phyloP scores from a whole-genome alignment of 2,888 invertebrate genomes.

The Odontocolon sp. region DNA sequence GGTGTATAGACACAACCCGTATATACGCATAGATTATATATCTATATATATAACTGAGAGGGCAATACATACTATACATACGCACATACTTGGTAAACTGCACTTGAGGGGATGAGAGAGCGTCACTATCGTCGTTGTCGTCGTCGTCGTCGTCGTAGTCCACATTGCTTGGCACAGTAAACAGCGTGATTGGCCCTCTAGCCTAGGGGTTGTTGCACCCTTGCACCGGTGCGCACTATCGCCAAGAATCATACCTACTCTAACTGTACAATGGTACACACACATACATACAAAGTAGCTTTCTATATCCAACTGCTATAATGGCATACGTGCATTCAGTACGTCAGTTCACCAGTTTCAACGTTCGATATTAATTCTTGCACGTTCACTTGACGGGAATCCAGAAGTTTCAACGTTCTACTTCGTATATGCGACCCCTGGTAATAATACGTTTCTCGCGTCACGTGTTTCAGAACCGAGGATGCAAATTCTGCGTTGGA shows the following conservation, averaged over 20 bases:
- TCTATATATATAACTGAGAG: background rate
- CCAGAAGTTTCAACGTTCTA: constrained; percentile 38
- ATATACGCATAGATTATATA: background rate
- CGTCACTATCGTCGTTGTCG: constrained; percentile 15
- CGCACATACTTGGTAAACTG: constrained; percentile 21
- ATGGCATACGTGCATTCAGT: background rate
- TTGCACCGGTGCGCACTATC: constrained; percentile 14
- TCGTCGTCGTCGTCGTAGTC: constrained; percentile 17
- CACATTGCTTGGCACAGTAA: constrained; percentile 54
- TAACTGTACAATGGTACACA: background rate
- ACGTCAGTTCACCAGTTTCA: background rate
- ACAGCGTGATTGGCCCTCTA: constrained; percentile 57
- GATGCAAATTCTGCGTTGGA: constrained; percentile 68
- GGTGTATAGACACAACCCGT: constrained; percentile 13
- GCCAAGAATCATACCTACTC: constrained; percentile 18
- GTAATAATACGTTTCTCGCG: background rate
- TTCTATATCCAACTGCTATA: background rate
- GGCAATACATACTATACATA: constrained; percentile 3
- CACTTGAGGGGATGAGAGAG: constrained; percentile 35
- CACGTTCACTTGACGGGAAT: constrained; percentile 53
- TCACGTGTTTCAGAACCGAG: constrained; percentile 58
- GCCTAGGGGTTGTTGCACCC: constrained; percentile 57
- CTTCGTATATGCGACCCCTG: background rate
- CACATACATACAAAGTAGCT: background rate
- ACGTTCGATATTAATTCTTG: constrained; percentile 28